A percentile compares a stretch with the other conserved stretches of the same genome.
These are phyloP conservation scores for Thaumatotibia leucotreta DNA, from an alignment of 1,140 invertebrate genomes.

Conservation along the genomic window DNA sequence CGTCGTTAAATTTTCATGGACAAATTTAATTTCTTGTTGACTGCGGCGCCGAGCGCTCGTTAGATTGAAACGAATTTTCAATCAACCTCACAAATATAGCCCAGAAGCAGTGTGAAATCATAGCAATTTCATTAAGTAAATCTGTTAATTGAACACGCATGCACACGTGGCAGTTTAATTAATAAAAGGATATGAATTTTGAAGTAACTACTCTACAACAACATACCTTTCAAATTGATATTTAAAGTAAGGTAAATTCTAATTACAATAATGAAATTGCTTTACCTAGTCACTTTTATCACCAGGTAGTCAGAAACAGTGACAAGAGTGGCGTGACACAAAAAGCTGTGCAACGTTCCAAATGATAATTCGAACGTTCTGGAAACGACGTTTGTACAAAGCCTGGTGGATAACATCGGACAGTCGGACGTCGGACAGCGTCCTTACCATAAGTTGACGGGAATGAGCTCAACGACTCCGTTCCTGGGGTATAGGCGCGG, in stretches of 20 bases:
- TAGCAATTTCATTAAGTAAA: neutral
- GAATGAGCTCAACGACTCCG: neutral
- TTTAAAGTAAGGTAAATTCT: neutral
- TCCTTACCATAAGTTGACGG: neutral
- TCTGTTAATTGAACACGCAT: constrained; percentile 22
- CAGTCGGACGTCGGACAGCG: neutral
- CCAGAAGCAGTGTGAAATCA: constrained; percentile 3
- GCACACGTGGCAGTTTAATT: neutral
- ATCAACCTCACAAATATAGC: constrained; percentile 36
- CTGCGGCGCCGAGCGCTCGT: constrained; percentile 34
- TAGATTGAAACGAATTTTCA: constrained; percentile 45
- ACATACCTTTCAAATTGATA: constrained; percentile 17
- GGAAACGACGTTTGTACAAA: neutral
- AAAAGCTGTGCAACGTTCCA: neutral
- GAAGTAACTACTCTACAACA: neutral
- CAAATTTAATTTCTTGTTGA: constrained; percentile 46
- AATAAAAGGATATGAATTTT: neutral
- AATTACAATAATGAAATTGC: neutral
- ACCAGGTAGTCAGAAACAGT: neutral
- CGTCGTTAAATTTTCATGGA: constrained; percentile 28
- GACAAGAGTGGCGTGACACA: neutral
- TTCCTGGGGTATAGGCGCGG: too few relatives aligned
- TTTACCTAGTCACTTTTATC: neutral
- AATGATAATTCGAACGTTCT: constrained; percentile 6
- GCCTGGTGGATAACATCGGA: neutral